Conservation (phyloP, 2,797 vertebrate genomes). For the Okamejei kenojei region DNA sequence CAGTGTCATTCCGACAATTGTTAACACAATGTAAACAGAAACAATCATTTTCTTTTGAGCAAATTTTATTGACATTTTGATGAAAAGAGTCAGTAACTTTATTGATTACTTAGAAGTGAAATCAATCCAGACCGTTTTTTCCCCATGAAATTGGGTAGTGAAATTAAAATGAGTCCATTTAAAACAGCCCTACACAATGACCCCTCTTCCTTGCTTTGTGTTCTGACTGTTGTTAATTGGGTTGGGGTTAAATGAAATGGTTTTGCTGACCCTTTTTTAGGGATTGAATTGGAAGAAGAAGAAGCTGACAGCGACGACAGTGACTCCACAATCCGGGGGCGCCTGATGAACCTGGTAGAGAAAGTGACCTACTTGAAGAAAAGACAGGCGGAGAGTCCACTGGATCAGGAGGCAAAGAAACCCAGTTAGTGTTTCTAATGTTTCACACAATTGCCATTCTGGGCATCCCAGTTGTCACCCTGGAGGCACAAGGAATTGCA, state of each 20-base stretch:
- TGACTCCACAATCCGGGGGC: slow-evolving; percentile 81
- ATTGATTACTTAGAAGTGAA: background rate
- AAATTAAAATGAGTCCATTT: background rate
- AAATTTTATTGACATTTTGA: background rate
- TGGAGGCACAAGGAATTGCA: no score
- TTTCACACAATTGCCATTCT: background rate
- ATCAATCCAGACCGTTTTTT: background rate
- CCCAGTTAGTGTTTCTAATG: slow-evolving; percentile 64
- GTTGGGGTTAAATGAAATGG: background rate
- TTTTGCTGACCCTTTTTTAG: slow-evolving; percentile 48
- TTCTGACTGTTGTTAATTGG: background rate
- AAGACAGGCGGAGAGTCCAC: slow-evolving; percentile 68
- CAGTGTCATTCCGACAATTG: background rate
- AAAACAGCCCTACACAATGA: background rate
- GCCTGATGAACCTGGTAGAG: slow-evolving; percentile 81
- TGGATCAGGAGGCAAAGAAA: slow-evolving; percentile 69
- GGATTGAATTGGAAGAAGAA: slow-evolving; percentile 83
- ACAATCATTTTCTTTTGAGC: background rate
- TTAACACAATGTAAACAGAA: background rate
- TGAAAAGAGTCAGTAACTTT: background rate
- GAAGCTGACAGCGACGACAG: slow-evolving; percentile 64
- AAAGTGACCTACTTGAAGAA: slow-evolving; percentile 83
- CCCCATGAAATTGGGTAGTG: no score
- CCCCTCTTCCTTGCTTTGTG: background rate
- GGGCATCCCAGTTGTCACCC: background rate